These are phyloP conservation scores for Globia sparganii DNA, from an alignment of 2,888 invertebrate species.

Conservation along the genomic window DNA sequence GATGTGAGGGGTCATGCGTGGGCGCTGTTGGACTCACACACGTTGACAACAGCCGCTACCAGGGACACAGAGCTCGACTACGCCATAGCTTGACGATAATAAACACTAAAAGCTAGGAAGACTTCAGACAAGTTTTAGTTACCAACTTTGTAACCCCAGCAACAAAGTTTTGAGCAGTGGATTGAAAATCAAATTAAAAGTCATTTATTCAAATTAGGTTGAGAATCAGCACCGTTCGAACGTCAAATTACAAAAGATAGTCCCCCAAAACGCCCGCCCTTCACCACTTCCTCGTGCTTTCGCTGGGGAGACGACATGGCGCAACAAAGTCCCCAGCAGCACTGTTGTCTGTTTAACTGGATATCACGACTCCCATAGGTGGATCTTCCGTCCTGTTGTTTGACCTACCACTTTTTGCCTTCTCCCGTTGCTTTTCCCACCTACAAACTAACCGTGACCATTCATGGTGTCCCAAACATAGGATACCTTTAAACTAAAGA, in stretches of 20 bases:
- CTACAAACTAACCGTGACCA: not conserved
- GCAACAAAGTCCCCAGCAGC: too few species aligned
- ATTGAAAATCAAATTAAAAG: too few species aligned
- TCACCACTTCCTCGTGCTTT: too few species aligned
- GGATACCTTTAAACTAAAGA: not conserved
- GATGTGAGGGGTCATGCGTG: conserved; percentile 75
- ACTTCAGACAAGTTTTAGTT: not conserved
- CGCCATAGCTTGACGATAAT: not conserved
- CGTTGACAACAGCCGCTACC: conserved; percentile 17
- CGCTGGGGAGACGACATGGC: too few species aligned
- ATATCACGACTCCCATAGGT: not conserved
- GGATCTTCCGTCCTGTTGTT: not conserved
- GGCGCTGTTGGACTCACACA: conserved; percentile 66
- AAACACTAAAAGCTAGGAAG: not conserved
- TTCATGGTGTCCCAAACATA: not conserved
- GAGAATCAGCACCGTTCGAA: too few species aligned
- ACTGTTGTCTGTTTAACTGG: too few species aligned
- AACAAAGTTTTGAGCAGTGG: not conserved
- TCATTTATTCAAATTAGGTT: too few species aligned
- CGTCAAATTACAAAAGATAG: too few species aligned
- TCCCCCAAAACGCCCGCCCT: too few species aligned
- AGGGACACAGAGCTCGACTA: not conserved
- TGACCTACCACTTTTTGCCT: not conserved
- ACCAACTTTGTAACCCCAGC: not conserved
- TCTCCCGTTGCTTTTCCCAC: too few species aligned